Base-by-base conservation (phyloP, 92 coral and sea anemone species). In the Palythoa heliodiscus region DNA sequence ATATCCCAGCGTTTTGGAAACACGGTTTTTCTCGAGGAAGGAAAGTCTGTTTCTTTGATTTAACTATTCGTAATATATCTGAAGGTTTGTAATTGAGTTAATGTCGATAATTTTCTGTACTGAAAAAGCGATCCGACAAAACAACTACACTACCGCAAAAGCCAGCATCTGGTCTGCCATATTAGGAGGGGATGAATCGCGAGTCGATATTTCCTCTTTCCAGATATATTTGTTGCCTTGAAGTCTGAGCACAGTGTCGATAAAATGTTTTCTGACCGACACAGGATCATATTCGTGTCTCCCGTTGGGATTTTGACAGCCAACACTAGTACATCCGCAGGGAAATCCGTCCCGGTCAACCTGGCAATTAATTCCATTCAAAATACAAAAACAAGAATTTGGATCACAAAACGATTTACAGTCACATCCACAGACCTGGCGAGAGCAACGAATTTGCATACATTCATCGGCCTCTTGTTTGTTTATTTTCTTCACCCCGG, bases 301-400 rank as follows among this genome's bases (percentile, higher is more conserved):
- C 14, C 99, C 99, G 23, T 97, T 84, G 0, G 95, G 89, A 72
- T 97, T 97, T 73, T 89, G 89, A 86, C 99, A 97, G 54, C 94
- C 98, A 55, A 89, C 89, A 11, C 95, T 92, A 0, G 93, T 90
- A 70, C 99, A 97, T 15, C 99, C 98, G 82, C 99, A 97, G 12
- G 99, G 99, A 69, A 97, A 97, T 47, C 92, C 93, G 35, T 95
- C 99, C 29, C 98, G 88, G 83, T 97, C 99, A 3, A 97, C 99
- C 75, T 97, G 99, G 73, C 99, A 97, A 53, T 93, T 95, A 76
- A 97, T 97, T 47, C 99, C 99, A 67, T 97, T 97, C 17, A 95
- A 73, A 55, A 89, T 89, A 75, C 99, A 97, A 72, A 92, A 91
- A 88, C 99, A 97, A 5, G 95, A 83, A 47, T 84, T 89, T 4